phyloP scores from a whole-genome alignment of 2,888 invertebrate genomes.

The Ichneumon xanthorius region DNA sequence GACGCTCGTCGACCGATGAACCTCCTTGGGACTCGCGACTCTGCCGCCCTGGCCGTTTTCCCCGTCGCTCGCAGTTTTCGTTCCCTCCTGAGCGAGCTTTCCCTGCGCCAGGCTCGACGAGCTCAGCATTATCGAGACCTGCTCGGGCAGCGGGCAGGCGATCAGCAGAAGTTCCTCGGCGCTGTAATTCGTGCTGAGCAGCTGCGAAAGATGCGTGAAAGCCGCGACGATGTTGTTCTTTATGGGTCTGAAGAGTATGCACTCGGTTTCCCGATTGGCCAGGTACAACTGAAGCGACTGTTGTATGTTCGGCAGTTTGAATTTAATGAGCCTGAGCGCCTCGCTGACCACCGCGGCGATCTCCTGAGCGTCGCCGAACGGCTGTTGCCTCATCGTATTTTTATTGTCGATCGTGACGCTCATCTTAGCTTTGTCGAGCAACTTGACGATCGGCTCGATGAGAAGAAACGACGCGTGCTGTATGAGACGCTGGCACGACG shows the following conservation, averaged over 20 bases:
- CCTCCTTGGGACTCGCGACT: background rate
- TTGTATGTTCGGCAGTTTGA: slow-evolving; percentile 92
- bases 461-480: slow-evolving; percentile 91
- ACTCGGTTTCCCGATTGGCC: slow-evolving; percentile 98
- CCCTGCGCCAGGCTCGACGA: slow-evolving; percentile 88
- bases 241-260: slow-evolving; percentile 97
- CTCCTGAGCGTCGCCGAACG: slow-evolving; percentile 90
- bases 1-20: background rate
- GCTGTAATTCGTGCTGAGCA: slow-evolving; percentile 91
- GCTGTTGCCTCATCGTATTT: slow-evolving; percentile 85
- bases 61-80: slow-evolving; percentile 21
- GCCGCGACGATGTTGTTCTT: slow-evolving; percentile 95
- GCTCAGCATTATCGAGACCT: slow-evolving; percentile 94
- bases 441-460: slow-evolving; percentile 89
- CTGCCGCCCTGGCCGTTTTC: background rate
- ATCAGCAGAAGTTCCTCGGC: slow-evolving; percentile 94
- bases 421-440: slow-evolving; percentile 88
- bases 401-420: slow-evolving; percentile 62
- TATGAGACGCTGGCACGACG: slow-evolving; percentile 95
- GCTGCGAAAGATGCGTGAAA: slow-evolving; percentile 94
- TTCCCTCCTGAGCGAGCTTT: slow-evolving; percentile 61
- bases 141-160: slow-evolving; percentile 96
- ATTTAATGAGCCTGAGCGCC: slow-evolving; percentile 92
- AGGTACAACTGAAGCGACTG: slow-evolving; percentile 97
- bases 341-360: slow-evolving; percentile 91